phyloP scores from a whole-genome alignment of 2,888 invertebrate genomes.

The Thyatira batis region DNA sequence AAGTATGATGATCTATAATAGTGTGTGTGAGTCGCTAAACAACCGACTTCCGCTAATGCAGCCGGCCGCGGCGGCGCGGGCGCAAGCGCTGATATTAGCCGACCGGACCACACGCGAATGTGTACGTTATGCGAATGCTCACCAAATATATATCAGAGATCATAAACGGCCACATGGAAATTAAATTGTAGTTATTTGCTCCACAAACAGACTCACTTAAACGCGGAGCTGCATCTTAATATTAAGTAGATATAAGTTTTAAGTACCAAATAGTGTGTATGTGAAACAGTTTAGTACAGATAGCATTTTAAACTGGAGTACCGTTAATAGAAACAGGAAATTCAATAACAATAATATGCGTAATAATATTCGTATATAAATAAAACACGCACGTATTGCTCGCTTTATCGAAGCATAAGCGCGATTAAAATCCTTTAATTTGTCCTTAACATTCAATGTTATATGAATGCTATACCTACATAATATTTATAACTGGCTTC shows the following conservation, averaged over 20 bases:
- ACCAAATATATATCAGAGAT: conserved; percentile 21
- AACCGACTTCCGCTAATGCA: conserved; percentile 58
- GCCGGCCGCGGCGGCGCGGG: conserved; percentile 22
- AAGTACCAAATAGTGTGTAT: too few species aligned
- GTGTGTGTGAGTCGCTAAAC: conserved; percentile 52
- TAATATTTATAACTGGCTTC: too few species aligned
- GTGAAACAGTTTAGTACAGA: neutral
- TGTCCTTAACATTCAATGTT: neutral
- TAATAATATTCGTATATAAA: conserved; percentile 7
- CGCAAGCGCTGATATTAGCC: conserved; percentile 32
- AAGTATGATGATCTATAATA: conserved; percentile 25
- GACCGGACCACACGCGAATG: conserved; percentile 57
- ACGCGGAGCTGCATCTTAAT: neutral
- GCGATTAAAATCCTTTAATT: neutral
- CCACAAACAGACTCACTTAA: neutral
- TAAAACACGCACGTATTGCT: conserved; percentile 14
- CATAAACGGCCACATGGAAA: conserved; percentile 25
- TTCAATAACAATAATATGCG: neutral
- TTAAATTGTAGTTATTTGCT: neutral
- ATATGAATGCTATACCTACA: too few species aligned
- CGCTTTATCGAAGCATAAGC: neutral
- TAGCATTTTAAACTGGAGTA: neutral
- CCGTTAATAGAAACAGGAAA: neutral
- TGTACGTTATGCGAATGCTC: conserved; percentile 36
- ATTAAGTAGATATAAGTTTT: neutral